Percentiles rank a stretch among this genome's conserved stretches.
Conservation (phyloP, 2,113 vertebrate species). For the Erpornis zantholeuca region DNA sequence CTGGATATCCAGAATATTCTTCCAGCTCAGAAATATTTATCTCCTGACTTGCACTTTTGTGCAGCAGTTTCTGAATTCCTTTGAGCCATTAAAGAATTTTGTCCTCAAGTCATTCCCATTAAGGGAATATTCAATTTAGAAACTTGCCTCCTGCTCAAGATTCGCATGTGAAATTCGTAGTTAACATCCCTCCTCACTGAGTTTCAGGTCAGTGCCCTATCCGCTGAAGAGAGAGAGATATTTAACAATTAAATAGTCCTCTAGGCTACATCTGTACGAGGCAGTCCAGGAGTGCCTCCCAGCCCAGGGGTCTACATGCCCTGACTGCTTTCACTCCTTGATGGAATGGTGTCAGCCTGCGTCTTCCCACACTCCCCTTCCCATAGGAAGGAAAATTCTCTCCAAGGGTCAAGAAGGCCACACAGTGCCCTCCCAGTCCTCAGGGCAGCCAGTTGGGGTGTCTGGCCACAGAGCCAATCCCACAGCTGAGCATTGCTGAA, state of each 20-base stretch:
- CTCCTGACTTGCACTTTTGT: neutral
- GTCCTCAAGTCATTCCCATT: conserved; percentile 43
- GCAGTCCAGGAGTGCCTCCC: neutral
- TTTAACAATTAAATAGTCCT: conserved; percentile 37
- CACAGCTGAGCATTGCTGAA: fast-evolving
- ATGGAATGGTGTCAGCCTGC: neutral
- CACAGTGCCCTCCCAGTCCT: fast-evolving
- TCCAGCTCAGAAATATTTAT: neutral
- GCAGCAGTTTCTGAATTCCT: conserved; percentile 5
- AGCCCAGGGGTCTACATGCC: neutral
- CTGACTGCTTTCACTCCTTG: neutral
- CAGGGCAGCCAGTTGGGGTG: neutral
- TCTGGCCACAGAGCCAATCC: neutral
- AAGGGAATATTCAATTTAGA: conserved; percentile 33
- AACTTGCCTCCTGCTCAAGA: neutral
- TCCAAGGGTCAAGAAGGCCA: neutral
- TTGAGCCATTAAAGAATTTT: conserved; percentile 34
- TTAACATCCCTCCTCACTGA: neutral
- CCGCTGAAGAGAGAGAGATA: neutral
- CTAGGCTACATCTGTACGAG: fast-evolving
- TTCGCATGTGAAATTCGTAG: neutral
- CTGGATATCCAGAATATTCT: neutral
- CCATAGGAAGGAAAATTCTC: neutral
- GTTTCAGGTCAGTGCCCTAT: neutral
- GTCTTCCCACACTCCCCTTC: neutral